Conservation (phyloP, 2,113 vertebrate genomes). For the Pseudopodoces humilis region DNA sequence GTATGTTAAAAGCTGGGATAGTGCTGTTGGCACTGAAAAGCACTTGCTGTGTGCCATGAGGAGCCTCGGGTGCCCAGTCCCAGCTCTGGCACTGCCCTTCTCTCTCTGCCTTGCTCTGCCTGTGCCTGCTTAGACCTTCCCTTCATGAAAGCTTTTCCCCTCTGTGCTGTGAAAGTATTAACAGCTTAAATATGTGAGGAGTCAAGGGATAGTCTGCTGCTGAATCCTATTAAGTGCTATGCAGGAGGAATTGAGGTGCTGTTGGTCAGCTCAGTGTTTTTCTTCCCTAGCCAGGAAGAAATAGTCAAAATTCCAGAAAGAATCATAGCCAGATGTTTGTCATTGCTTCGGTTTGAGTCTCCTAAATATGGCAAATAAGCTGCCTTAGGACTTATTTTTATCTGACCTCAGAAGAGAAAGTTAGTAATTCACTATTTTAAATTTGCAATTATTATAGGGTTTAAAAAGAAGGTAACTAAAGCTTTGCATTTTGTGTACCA, state of each 20-base stretch:
- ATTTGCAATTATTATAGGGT: slow-evolving; percentile 23
- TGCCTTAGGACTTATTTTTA: slow-evolving; percentile 60
- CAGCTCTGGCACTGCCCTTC: not conserved
- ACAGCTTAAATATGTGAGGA: slow-evolving; percentile 42
- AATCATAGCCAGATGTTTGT: slow-evolving; percentile 74
- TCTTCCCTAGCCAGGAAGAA: slow-evolving; percentile 53
- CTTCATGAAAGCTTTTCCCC: not conserved
- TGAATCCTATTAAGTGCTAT: slow-evolving; percentile 25
- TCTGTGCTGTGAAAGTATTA: slow-evolving; percentile 24
- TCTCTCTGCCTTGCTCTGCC: not conserved
- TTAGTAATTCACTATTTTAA: slow-evolving; percentile 65
- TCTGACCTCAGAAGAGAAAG: slow-evolving; percentile 66
- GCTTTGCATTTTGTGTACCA: slow-evolving; percentile 7
- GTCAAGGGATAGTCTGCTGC: slow-evolving; percentile 28
- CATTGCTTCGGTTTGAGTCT: slow-evolving; percentile 37
- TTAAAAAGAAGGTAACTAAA: slow-evolving; percentile 29
- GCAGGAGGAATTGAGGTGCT: not conserved
- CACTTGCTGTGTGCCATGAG: fast-evolving
- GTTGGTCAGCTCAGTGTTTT: slow-evolving; percentile 50
- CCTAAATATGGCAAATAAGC: slow-evolving; percentile 75
- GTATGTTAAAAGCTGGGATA: fast-evolving
- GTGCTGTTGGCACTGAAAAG: not conserved
- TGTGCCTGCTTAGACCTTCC: not conserved
- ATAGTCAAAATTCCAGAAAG: slow-evolving; percentile 73
- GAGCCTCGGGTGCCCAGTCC: fast-evolving